Conservation (phyloP, 2,888 invertebrate genomes). For the Teleiodes luculella region DNA sequence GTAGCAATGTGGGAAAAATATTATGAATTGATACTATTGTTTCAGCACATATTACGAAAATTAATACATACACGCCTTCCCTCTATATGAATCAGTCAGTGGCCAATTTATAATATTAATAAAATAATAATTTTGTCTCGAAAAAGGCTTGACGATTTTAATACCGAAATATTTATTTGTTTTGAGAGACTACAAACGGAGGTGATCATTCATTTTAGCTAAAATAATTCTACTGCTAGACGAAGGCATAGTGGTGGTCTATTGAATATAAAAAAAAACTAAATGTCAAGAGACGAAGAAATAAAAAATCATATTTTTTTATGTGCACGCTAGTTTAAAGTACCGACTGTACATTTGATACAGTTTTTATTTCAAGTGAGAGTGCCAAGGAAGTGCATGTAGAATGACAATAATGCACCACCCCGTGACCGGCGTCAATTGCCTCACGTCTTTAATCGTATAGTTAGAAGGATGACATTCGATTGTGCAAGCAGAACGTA, state of each 20-base stretch:
- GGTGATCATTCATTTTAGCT: too few relatives aligned
- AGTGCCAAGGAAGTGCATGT: not conserved
- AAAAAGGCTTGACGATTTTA: too few relatives aligned
- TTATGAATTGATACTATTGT: not conserved
- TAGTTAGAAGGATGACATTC: not conserved
- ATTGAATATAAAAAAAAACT: too few relatives aligned
- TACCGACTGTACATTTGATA: not conserved
- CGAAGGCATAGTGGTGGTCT: too few relatives aligned
- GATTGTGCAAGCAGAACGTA: conserved; percentile 11
- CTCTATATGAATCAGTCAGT: not conserved
- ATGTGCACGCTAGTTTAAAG: not conserved
- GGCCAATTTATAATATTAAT: too few relatives aligned
- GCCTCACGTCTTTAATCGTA: not conserved
- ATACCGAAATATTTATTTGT: too few relatives aligned
- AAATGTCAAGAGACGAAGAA: too few relatives aligned
- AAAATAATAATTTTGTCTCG: too few relatives aligned
- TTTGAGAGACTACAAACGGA: too few relatives aligned
- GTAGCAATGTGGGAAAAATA: conserved; percentile 1
- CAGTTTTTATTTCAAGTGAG: not conserved
- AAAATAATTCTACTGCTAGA: too few relatives aligned
- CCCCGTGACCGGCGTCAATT: not conserved
- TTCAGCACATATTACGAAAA: not conserved
- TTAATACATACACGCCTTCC: not conserved
- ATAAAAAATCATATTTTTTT: too few relatives aligned
- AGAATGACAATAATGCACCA: not conserved